Conservation (phyloP, 2,888 invertebrate genomes). For the Halictus quadricinctus region DNA sequence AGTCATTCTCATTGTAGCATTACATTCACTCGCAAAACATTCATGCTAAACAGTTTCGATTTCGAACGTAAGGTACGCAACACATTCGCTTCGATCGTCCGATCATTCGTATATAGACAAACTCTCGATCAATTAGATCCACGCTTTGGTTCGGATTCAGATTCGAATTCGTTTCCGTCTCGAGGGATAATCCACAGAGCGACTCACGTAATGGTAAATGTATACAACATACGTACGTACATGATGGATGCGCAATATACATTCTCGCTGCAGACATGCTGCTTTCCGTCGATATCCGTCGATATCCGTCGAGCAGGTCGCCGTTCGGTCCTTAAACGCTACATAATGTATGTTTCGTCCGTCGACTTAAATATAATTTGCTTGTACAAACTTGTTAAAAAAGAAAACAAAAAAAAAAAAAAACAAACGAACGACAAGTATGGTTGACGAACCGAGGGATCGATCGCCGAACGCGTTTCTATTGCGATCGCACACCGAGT, state of each 20-base stretch:
- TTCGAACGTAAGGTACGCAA: neutral
- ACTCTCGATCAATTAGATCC: neutral
- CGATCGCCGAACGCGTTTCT: neutral
- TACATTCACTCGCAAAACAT: conserved; percentile 60
- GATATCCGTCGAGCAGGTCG: conserved; percentile 51
- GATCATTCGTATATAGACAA: neutral
- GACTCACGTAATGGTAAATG: neutral
- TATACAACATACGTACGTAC: neutral
- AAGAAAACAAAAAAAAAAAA: no score
- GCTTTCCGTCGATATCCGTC: conserved; percentile 53
- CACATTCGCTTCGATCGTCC: conserved; percentile 5
- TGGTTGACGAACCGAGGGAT: neutral
- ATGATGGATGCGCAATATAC: neutral
- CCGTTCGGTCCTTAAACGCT: conserved; percentile 29
- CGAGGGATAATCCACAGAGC: neutral
- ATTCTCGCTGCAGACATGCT: neutral
- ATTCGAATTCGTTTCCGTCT: neutral
- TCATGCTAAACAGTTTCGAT: conserved; percentile 20
- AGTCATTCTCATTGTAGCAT: conserved; percentile 32
- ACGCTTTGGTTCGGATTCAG: conserved; percentile 7
- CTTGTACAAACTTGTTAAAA: neutral
- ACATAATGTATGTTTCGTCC: neutral
- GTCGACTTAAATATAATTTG: conserved; percentile 12
- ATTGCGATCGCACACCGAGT: neutral
- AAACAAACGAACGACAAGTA: neutral